phyloP scores from a whole-genome alignment of 2,797 vertebrate species.

The Peromyscus attwateri region DNA sequence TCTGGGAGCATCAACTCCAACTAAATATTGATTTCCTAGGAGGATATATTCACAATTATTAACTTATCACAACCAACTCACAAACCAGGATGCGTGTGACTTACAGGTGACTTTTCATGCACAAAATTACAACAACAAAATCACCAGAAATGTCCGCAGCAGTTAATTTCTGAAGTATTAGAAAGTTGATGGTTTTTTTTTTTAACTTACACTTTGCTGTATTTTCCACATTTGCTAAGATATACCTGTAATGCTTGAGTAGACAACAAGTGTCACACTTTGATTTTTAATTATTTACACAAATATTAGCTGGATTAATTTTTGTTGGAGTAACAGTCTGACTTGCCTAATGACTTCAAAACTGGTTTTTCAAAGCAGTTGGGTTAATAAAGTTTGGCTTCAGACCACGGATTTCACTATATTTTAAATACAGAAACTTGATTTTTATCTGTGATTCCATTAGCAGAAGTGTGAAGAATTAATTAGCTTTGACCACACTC shows the following conservation, averaged over 20 bases:
- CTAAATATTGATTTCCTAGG: neutral
- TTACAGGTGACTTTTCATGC: neutral
- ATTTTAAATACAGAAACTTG: slow-evolving; percentile 3
- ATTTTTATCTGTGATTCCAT: slow-evolving; percentile 13
- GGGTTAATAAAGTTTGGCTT: neutral
- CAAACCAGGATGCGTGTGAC: neutral
- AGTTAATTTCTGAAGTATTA: neutral
- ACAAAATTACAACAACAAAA: neutral
- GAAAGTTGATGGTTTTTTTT: neutral
- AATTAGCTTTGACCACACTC: slow-evolving; percentile 3
- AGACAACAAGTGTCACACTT: neutral
- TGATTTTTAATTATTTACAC: neutral
- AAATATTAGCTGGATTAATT: neutral
- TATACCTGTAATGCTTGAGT: neutral
- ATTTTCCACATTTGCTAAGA: neutral
- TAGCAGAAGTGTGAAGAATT: neutral
- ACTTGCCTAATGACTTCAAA: neutral
- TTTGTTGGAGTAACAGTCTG: neutral
- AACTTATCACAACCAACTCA: neutral
- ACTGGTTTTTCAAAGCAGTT: neutral
- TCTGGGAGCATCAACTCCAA: neutral
- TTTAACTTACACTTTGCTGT: neutral
- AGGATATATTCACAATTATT: neutral
- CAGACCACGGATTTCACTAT: neutral
- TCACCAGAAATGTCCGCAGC: neutral